Percentiles rank a stretch among this genome's conserved stretches.
These are phyloP conservation scores for Engystomops pustulosus DNA, from an alignment of 2,113 vertebrate genomes.

Conservation along the genomic window DNA sequence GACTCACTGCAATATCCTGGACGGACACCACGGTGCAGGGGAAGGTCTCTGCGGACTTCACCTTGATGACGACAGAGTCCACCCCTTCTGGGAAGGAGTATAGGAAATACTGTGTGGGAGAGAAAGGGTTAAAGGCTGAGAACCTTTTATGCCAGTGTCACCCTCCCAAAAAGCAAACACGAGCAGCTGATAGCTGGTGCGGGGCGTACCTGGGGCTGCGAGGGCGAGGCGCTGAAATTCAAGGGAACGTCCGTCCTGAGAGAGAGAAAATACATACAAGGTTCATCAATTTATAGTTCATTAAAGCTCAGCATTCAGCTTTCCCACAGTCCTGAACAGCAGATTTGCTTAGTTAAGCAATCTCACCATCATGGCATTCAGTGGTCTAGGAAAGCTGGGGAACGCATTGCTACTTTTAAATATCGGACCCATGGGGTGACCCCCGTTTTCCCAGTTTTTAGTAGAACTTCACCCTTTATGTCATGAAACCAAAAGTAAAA, in stretches of 20 bases:
- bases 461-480: too few relatives aligned
- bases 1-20: constrained; percentile 81
- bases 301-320: background rate
- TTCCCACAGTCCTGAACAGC: background rate
- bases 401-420: too few relatives aligned
- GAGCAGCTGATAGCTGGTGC: background rate
- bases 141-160: background rate
- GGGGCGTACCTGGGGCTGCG: constrained; percentile 79
- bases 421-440: too few relatives aligned
- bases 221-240: constrained; percentile 80
- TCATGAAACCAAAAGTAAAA: too few relatives aligned
- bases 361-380: background rate
- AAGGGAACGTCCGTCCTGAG: constrained; percentile 74
- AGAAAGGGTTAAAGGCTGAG: background rate
- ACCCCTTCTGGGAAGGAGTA: constrained; percentile 79
- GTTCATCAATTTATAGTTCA: too few relatives aligned
- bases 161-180: constrained; percentile 18
- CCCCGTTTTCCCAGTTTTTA: too few relatives aligned
- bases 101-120: constrained; percentile 75
- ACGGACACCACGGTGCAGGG: constrained; percentile 81
- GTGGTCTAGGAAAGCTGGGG: background rate
- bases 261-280: background rate
- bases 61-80: constrained; percentile 78
- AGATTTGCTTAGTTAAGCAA: background rate
- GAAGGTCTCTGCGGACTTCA: constrained; percentile 71